Evolutionary conservation across 2,797 vertebrate species (phyloP), one percentile per base, ranked within the genome.

Genomic region (Gymnoscopelus microlampas): DNA sequence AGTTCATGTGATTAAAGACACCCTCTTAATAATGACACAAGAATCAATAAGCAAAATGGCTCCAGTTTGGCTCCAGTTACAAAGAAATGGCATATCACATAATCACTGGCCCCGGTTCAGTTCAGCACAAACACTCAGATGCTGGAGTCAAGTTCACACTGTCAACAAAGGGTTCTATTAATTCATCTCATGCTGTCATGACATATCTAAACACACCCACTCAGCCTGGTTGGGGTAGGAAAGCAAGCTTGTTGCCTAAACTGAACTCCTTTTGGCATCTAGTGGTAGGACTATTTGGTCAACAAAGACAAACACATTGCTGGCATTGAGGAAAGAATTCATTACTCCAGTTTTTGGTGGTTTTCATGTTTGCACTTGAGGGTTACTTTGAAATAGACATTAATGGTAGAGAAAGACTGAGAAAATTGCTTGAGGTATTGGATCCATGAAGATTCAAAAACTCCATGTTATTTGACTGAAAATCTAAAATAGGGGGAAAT

Each of bases 141-240:
- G 60, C 35, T 39, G 44, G 8, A 64, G 13, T 13, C 6, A 4
- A n/a, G 60, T 19, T 71, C 32, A 19, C 59, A 10, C 63, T 56
- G 60, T 79, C 60, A 69, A 48, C 32, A 72, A 8, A 69, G 1
- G 51, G 35, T 74, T 54, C 47, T 12, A 69, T 74, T 60, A 71
- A 79, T 78, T 63, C 53, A 53, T 51, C 63, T 71, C 66, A 67
- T 53, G 53, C 76, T 83, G 70, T 80, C 78, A 70, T 11, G 44
- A 77, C 56, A 19, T 63, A 77, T 81, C 64, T 70, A 73, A 73
- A 68, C 73, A 68, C 58, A 14, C 15, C n/a, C 13, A 13, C n/a
- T 15, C 11, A 39, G 23, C 35, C 60, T 48, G 66, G 24, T 66
- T 11, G 32, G 4, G 8, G 12, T 8, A 39, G 2, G 49, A 63